Percentiles rank a stretch among this genome's conserved stretches.
Conservation (phyloP, 2,888 invertebrate species). For the Tinea semifulvella region DNA sequence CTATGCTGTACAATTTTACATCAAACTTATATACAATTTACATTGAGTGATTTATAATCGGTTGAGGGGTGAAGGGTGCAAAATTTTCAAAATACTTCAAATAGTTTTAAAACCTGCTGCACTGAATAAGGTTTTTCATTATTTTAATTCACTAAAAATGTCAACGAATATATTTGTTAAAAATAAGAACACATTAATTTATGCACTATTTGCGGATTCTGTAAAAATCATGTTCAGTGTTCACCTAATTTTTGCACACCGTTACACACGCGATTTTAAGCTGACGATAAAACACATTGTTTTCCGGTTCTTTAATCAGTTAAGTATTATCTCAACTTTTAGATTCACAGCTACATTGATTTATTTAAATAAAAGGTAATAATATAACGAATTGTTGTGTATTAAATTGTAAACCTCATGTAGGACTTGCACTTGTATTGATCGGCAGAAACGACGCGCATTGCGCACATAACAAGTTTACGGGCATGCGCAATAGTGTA, state of each 20-base stretch:
- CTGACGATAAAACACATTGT: not conserved
- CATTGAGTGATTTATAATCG: slow-evolving; percentile 50
- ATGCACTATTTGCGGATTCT: slow-evolving; percentile 7
- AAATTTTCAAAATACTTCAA: slow-evolving; percentile 44
- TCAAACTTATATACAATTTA: slow-evolving; percentile 47
- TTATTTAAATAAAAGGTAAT: too few species aligned
- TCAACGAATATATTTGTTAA: slow-evolving; percentile 1
- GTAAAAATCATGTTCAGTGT: too few species aligned
- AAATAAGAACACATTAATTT: not conserved
- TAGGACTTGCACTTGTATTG: not conserved
- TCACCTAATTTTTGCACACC: slow-evolving; percentile 5
- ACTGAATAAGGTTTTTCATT: slow-evolving; percentile 29
- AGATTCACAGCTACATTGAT: too few species aligned
- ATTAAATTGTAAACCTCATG: not conserved
- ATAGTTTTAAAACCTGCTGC: slow-evolving; percentile 52
- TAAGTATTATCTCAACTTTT: too few species aligned
- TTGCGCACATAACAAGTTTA: not conserved
- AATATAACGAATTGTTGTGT: too few species aligned
- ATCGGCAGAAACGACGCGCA: slow-evolving; percentile 8
- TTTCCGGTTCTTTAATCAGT: too few species aligned
- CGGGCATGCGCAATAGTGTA: slow-evolving; percentile 7
- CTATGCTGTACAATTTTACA: slow-evolving; percentile 32
- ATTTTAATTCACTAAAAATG: not conserved
- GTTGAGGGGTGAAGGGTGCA: slow-evolving; percentile 59
- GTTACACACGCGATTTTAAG: not conserved